Percentiles rank a stretch among this genome's conserved stretches.
Evolutionary conservation across 2,113 vertebrate species (phyloP).

Genomic region (Ictalurus furcatus): DNA sequence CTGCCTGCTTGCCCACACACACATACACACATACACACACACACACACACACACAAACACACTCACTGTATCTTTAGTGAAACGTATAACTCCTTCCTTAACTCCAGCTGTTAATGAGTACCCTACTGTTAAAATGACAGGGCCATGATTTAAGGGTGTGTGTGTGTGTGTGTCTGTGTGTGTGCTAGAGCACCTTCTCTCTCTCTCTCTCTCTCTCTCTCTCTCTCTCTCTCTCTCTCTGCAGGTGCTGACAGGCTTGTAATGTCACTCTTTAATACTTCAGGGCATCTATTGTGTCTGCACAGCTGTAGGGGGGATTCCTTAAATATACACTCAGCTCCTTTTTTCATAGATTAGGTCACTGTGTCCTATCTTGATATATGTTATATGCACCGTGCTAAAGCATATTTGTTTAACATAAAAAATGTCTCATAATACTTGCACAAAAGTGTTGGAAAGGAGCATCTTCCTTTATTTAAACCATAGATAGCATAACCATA

Average conservation of each 20-base stretch:
- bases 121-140: conserved; percentile 24
- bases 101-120: conserved; percentile 13
- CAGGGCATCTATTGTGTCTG: neutral
- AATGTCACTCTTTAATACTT: conserved; percentile 19
- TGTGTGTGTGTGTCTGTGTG: neutral
- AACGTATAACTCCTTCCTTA: neutral
- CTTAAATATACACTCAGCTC: neutral
- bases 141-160: neutral
- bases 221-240: conserved; percentile 5
- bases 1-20: neutral
- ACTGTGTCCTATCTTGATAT: neutral
- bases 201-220: neutral
- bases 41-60: conserved; percentile 10
- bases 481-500: neutral
- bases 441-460: neutral
- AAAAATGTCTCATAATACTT: neutral
- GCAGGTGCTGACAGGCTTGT: conserved; percentile 6
- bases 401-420: neutral
- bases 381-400: neutral
- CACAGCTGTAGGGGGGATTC: conserved; percentile 8
- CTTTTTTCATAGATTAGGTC: neutral
- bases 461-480: neutral
- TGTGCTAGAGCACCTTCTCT: neutral
- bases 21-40: neutral
- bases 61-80: neutral